Conservation (phyloP, 2,888 invertebrate species). For the Pyrrhosoma nymphula region DNA sequence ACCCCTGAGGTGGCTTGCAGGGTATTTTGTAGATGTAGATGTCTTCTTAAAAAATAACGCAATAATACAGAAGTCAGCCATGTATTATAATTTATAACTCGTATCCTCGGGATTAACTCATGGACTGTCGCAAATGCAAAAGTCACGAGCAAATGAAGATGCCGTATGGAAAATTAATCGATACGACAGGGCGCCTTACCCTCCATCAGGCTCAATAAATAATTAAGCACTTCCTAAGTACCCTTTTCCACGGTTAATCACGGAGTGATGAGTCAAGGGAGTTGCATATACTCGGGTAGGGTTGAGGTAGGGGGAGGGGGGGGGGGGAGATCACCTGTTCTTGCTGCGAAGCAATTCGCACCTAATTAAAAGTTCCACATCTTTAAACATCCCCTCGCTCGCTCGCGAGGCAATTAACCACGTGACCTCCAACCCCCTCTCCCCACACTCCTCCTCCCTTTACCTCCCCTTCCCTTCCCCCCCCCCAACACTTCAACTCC, state of each 20-base stretch:
- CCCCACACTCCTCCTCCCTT: no score
- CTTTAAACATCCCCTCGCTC: conserved; percentile 11
- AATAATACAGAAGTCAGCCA: not conserved
- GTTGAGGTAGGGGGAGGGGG: not conserved
- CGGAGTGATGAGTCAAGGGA: not conserved
- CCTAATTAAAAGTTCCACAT: conserved; percentile 24
- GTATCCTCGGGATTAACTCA: not conserved
- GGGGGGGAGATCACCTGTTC: not conserved
- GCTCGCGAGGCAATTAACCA: conserved; percentile 15
- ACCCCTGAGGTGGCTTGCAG: no score
- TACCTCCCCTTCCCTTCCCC: no score
- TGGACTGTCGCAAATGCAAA: not conserved
- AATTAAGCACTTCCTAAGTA: not conserved
- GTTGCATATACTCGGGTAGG: not conserved
- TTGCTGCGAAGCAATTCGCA: not conserved
- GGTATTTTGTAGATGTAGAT: no score
- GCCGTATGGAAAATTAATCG: not conserved
- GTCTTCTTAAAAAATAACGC: not conserved
- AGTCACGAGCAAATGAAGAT: not conserved
- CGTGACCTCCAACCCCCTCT: not conserved
- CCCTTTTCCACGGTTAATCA: not conserved
- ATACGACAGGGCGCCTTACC: not conserved
- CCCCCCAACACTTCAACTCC: not conserved
- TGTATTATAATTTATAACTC: not conserved
- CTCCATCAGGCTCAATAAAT: not conserved